Base-by-base conservation (phyloP, 2,888 invertebrate genomes). In the Drosophila antonietae region DNA sequence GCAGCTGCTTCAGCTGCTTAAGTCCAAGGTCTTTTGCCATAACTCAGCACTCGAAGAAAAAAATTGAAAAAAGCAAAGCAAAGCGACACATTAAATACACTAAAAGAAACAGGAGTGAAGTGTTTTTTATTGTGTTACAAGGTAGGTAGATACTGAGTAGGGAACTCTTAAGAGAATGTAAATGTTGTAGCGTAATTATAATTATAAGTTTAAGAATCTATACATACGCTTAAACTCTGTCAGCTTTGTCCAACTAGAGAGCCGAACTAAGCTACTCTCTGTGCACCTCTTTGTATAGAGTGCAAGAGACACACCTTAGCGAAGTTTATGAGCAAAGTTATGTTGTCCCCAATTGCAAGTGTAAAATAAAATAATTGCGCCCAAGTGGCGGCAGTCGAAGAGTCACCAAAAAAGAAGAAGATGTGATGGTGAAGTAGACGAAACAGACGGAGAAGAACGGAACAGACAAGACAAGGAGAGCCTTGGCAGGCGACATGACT, bases 401-500 rank as follows among this genome's bases (percentile, higher is more conserved):
- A 77, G 60, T 58, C 64, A 56, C 61, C 53, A 64, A 66, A 66
- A 51, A 47, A 52, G 15, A 44, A 52, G 37, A 47, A 43, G 20
- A 55, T 49, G 15, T n/a, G 41, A n/a, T 3, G 2, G 7, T 20
- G 51, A 53, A 41, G 28, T 31, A 23, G 37, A 47, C 31, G 47
- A 18, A 14, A 33, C 4, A 44, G 23, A 46, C 9, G 46, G 46
- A 41, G 44, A 43, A 58, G 9, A 43, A 37, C 15, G 18, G 43
- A 68, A 18, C 51, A 56, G 67, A 53, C 31, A 56, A 59, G 53
- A 46, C 57, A 28, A 63, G 52, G 33, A 69, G 41, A 75, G 82
- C 75, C 83, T 88, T 88, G 83, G 87, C 88, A 87, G 81, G 75
- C 89, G 80, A 85, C 84, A 88, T 89, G 88, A 85, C 88, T 88